A percentile compares a stretch with the other conserved stretches of the same genome.
Evolutionary conservation across 2,113 vertebrate genomes (phyloP).

Genomic region (Callopanchax toddi): DNA sequence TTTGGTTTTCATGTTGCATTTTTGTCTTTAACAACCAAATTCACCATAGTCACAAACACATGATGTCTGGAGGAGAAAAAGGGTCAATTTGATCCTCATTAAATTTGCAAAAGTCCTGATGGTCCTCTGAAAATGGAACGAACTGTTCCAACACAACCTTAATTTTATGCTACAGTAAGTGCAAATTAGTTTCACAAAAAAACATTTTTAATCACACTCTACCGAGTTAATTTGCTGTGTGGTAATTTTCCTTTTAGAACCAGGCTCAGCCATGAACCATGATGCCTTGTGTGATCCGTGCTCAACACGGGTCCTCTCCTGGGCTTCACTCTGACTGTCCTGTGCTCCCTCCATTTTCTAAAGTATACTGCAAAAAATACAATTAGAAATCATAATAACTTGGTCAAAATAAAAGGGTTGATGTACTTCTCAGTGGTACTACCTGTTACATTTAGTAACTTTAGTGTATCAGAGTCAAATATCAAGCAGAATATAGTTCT

Average conservation of each 20-base stretch:
- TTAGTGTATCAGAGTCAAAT: too few relatives aligned
- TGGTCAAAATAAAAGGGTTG: too few relatives aligned
- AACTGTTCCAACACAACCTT: conserved; percentile 77
- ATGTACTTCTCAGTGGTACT: too few relatives aligned
- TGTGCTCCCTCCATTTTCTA: neutral
- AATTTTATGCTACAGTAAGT: conserved; percentile 83
- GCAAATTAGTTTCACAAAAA: conserved; percentile 81
- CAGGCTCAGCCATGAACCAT: conserved; percentile 54
- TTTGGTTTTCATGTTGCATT: conserved; percentile 16
- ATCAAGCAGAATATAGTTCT: too few relatives aligned
- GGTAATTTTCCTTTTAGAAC: conserved; percentile 70
- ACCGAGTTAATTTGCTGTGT: conserved; percentile 77
- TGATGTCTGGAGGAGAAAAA: conserved; percentile 50
- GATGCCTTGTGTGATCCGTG: conserved; percentile 52
- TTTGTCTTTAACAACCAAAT: conserved; percentile 39
- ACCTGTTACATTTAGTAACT: too few relatives aligned
- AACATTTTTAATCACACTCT: conserved; percentile 78
- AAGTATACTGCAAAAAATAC: too few relatives aligned
- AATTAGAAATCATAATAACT: too few relatives aligned
- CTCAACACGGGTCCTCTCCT: conserved; percentile 9
- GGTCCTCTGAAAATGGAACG: conserved; percentile 76
- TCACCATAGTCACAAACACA: conserved; percentile 48
- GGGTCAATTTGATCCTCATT: conserved; percentile 78
- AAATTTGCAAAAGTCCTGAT: conserved; percentile 79
- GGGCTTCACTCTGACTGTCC: neutral